Base-by-base conservation (phyloP, 2,888 invertebrate genomes). In the Gastracanthus pulcherrimus region DNA sequence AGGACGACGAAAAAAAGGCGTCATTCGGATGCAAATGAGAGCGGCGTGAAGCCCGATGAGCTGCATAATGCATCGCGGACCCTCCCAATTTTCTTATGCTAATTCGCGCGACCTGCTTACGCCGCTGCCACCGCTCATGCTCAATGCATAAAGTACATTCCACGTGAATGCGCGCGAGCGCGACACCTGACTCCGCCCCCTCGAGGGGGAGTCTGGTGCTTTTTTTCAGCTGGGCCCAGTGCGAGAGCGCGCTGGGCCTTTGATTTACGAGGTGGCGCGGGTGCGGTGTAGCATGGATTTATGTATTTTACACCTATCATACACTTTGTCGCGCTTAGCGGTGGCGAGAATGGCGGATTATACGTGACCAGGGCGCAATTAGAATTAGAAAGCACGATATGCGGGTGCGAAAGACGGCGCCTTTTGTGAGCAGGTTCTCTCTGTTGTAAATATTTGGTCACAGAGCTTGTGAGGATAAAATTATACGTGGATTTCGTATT, bases 1-100 rank as follows among this genome's bases (percentile, higher is more conserved):
- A 13, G 55, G 55, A 26, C 29, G 55, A 55, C 26, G 3, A 1
- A 6, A 26, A 51, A 16, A 58, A 16, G 11, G 26, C 58, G 19
- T 19, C 48, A 69, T 80, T 80, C 74, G 83, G 66, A 84, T 79
- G 84, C 82, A 84, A 85, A 86, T 86, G 86, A 83, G 74, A 2
- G 7, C n/a, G n/a, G n/a, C n/a, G n/a, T n/a, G n/a, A n/a, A n/a
- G n/a, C n/a, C n/a, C 23, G 23, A 26, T 41, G 55, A 4, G 70
- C 45, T 51, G 78, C 78, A 78, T 64, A 64, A 71, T 71, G 64
- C 64, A 62, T 34, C n/a, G 3, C 6, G 58, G 29, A 9, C 83
- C 83, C 84, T 78, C 84, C 85, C 85, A 87, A 87, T 87, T 86
- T 87, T 86, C 87, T 85, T 87, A 87, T 86, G 87, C 83, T 86